Base-by-base conservation (phyloP, 2,797 vertebrate species). In the Falco berigora region DNA sequence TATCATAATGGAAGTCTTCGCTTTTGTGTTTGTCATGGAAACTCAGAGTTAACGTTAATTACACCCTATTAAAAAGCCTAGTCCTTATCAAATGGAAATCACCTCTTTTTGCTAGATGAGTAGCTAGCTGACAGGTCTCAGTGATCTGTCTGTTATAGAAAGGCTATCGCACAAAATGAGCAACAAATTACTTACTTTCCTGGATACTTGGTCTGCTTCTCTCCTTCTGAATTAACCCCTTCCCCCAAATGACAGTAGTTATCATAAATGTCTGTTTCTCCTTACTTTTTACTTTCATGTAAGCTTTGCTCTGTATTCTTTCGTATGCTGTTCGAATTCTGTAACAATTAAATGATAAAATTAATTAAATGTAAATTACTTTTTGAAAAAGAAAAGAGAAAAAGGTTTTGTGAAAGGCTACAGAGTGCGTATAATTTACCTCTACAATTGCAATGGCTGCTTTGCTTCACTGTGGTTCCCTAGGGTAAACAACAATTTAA, bases 311-410 rank as follows among this genome's bases (percentile, higher is more conserved):
- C 68, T 84, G 34, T 88, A 44, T 95, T 91, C 53, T 91, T 62
- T 90, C 69, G 30, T 87, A 58, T 19, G 49, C 85, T 91, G 47
- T 71, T 97, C 68, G 83, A 96, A 92, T 93, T 91, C 61, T 56
- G 14, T 86, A 96, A 93, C 86, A 95, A 90, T 82, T 94, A 96
- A 95, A 94, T 97, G 61, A 87, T 92, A 90, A 98, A 95, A 96
- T 89, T 94, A 97, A 97, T 96, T 88, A 97, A 95, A 96, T 92
- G 59, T 79, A 95, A 90, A 93, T 96, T 91, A 88, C 49, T 61
- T 94, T 80, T 92, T 72, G 62, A 85, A 88, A 96, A 84, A 88
- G 50, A 83, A 90, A 73, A 93, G 64, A 72, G 53, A 15, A 88
- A 71, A 83, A 62, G 64, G 19, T 59, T 80, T 81, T 71, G n/a